Base-by-base conservation (phyloP, 2,888 invertebrate genomes). In the Lasioglossum lativentre region DNA sequence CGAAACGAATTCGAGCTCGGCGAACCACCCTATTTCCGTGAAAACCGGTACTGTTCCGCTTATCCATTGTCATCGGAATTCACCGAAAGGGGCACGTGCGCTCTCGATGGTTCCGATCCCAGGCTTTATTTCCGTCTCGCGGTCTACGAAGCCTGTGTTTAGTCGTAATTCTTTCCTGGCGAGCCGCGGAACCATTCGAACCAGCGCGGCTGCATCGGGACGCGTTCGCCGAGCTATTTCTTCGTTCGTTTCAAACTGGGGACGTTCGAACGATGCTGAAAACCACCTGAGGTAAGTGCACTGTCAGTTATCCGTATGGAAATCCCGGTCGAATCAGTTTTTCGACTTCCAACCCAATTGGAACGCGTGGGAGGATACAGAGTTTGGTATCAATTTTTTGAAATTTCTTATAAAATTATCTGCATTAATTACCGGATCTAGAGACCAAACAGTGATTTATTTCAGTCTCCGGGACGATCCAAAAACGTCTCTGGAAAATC, bases 341-440 rank as follows among this genome's bases (percentile, higher is more conserved):
- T 27, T 45, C 38, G 42, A 78, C 30, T 47, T 45, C 52, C 23
- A 75, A 76, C 73, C 80, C 85, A 87, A 85, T 52, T 71, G 34
- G 66, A 34, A 71, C 73, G 73, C 23, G 23, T 23, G 52, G 4
- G 16, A 16, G 45, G 45, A 45, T 4, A 45, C 16, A 2, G 45
- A 1, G 47, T 47, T 47, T 6, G 47, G 5, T 47, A 47, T 47
- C 19, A 23, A 52, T 23, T 23, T 52, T 23, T 8, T 52, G 52
- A 52, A 23, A 52, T 52, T 23, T 52, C 23, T 52, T 52, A 23
- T 23, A 52, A 23, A 52, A 52, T 52, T 52, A 1, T 19, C 47
- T 19, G 47, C 19, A 19, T 42, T 14, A 3, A 14, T 42, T 14
- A 14, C 42, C 10, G 14, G 42, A 4, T 42, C 4, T 16, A 45